These are phyloP conservation scores for Lucilia sericata DNA, from an alignment of 1,140 invertebrate species.

Conservation along the genomic window DNA sequence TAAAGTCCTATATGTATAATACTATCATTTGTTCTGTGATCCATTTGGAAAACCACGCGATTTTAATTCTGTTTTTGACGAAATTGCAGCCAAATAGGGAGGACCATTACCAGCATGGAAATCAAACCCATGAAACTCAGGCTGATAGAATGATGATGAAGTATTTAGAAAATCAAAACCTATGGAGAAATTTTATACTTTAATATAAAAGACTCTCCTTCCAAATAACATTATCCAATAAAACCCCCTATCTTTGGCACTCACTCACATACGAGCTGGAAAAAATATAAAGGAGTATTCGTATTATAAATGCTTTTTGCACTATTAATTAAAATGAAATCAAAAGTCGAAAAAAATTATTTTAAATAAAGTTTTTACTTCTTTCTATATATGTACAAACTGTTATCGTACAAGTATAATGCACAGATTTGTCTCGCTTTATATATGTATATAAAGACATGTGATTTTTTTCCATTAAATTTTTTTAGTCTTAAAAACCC, in stretches of 20 bases:
- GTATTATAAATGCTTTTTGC: not conserved
- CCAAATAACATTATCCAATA: not conserved
- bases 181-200: no score
- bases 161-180: no score
- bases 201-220: not conserved
- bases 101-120: no score
- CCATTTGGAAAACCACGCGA: no score
- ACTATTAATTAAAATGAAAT: constrained; percentile 36
- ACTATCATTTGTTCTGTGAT: no score
- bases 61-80: no score
- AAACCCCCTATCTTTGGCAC: not conserved
- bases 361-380: not conserved
- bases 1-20: no score
- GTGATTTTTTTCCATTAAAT: not conserved
- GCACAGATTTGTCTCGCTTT: constrained; percentile 8
- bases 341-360: not conserved
- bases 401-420: not conserved
- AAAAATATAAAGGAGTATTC: not conserved
- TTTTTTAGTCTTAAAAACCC: not conserved
- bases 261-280: not conserved
- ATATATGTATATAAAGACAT: not conserved
- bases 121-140: no score
- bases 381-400: not conserved
- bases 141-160: no score
- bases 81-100: no score